Evolutionary conservation across 2,888 invertebrate species (phyloP).

Genomic region (Seladonia tumulorum): DNA sequence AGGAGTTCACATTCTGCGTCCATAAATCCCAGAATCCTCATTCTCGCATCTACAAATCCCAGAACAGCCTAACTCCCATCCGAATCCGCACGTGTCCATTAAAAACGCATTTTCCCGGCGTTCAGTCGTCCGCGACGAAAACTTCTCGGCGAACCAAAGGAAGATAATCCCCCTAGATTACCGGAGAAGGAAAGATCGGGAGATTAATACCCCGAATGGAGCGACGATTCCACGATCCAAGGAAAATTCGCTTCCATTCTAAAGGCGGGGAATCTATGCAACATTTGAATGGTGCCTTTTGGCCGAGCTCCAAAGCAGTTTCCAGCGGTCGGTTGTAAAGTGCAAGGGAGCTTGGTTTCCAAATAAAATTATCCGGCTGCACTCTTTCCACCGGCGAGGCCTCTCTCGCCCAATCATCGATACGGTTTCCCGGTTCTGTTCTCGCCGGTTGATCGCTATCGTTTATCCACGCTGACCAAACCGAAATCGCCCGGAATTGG

Average conservation of each 20-base stretch:
- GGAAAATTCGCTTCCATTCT: conserved; percentile 5
- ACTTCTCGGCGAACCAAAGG: not conserved
- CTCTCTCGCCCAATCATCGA: not conserved
- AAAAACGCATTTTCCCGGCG: not conserved
- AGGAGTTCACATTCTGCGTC: not conserved
- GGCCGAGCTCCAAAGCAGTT: conserved; percentile 78
- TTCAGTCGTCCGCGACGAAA: not conserved
- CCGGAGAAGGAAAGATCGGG: conserved; percentile 11
- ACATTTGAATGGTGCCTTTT: conserved; percentile 76
- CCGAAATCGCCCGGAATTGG: conserved; percentile 1
- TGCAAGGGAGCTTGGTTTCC: conserved; percentile 69
- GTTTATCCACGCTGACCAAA: not conserved
- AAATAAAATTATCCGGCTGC: conserved; percentile 75
- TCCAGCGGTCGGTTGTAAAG: conserved; percentile 74
- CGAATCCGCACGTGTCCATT: not conserved
- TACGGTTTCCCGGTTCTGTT: conserved; percentile 17
- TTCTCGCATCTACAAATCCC: not conserved
- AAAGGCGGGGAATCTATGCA: conserved; percentile 62
- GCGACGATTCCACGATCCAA: conserved; percentile 56
- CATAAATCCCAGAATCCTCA: not conserved
- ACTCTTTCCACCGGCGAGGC: not conserved
- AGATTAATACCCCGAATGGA: conserved; percentile 72
- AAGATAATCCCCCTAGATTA: not conserved
- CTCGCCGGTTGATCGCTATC: conserved; percentile 1
- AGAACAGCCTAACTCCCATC: not conserved